A percentile compares a stretch with the other conserved stretches of the same genome.
These are phyloP conservation scores for Maniola hyperantus DNA, from an alignment of 2,888 invertebrate species.

Conservation along the genomic window DNA sequence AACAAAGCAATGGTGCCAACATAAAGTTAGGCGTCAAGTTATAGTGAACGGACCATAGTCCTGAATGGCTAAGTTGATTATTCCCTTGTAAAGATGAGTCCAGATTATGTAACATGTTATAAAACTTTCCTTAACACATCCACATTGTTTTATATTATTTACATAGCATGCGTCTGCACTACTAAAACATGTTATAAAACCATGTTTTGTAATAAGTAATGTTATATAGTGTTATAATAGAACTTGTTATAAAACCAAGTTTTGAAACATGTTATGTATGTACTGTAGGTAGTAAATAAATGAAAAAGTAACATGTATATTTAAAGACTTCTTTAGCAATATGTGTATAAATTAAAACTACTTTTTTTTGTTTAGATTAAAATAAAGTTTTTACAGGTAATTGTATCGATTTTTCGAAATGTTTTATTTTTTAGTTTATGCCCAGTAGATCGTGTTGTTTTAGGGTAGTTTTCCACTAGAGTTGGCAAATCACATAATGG, in stretches of 20 bases:
- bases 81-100: neutral
- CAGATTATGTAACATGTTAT: neutral
- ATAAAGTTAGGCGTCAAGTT: too few species aligned
- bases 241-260: too few species aligned
- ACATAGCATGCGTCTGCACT: neutral
- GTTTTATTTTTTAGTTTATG: neutral
- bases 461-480: conserved; percentile 2
- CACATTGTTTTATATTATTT: neutral
- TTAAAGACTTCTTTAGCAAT: conserved; percentile 1
- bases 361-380: neutral
- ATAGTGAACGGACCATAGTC: too few species aligned
- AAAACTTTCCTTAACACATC: neutral
- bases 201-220: neutral
- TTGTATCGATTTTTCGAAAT: conserved; percentile 1
- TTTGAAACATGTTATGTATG: too few species aligned
- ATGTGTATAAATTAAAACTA: neutral
- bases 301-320: neutral
- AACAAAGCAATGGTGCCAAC: too few species aligned
- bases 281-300: too few species aligned
- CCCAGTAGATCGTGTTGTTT: neutral
- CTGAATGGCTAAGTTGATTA: neutral
- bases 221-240: neutral
- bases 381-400: conserved; percentile 7
- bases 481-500: neutral
- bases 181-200: neutral